A percentile compares a stretch with the other conserved stretches of the same genome.
phyloP scores from a whole-genome alignment of 23 tunicate species.

The Halocynthia roretzi region DNA sequence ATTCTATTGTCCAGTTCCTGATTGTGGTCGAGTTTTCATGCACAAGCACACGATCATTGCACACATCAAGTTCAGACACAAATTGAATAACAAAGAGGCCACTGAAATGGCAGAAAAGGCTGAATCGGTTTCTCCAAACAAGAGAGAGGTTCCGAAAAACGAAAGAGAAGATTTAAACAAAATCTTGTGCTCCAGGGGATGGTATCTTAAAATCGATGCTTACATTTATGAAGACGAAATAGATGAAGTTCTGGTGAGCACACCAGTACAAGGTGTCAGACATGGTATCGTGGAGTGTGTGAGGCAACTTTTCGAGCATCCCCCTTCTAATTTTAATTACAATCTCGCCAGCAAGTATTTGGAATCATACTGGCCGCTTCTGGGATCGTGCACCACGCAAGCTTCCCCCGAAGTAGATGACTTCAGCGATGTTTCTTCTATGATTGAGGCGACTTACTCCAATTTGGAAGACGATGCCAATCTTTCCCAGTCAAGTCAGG shows the following conservation, averaged over 20 bases:
- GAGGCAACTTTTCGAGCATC: neutral
- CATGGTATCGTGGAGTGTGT: neutral
- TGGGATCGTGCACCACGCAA: neutral
- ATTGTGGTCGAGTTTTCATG: slow-evolving; percentile 31
- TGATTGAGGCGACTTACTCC: no score
- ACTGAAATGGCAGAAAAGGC: slow-evolving; percentile 33
- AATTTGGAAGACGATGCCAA: no score
- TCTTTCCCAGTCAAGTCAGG: no score
- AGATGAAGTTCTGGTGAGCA: neutral
- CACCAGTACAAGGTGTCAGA: no score
- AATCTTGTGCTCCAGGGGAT: slow-evolving; percentile 27
- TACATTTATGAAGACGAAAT: slow-evolving; percentile 29
- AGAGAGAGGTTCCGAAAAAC: neutral
- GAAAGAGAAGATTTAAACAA: neutral
- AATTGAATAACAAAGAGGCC: slow-evolving; percentile 32
- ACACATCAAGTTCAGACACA: slow-evolving; percentile 60
- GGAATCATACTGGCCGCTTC: neutral
- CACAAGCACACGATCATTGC: slow-evolving; percentile 60
- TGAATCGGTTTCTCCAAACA: neutral
- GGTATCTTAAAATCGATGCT: slow-evolving; percentile 62
- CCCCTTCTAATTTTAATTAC: neutral
- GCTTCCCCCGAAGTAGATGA: no score
- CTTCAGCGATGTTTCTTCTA: no score
- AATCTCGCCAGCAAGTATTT: neutral
- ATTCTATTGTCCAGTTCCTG: slow-evolving; percentile 36